phyloP scores from a whole-genome alignment of 2,888 invertebrate species.

The Apodemia duryi region DNA sequence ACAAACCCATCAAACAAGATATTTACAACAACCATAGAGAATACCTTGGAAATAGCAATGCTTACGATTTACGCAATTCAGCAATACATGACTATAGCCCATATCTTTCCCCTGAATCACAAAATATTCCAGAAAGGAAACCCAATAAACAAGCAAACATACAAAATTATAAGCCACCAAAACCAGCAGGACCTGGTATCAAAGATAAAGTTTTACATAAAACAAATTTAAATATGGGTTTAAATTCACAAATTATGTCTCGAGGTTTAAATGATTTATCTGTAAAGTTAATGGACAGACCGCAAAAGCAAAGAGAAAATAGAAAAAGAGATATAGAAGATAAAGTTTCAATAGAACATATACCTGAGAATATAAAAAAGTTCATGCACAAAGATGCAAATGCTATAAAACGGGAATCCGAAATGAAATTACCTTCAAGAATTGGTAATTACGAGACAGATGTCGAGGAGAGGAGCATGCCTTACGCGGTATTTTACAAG shows the following conservation, averaged over 20 bases:
- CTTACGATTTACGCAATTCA: neutral
- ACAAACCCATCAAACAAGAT: conserved; percentile 1
- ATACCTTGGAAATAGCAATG: neutral
- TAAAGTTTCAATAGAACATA: conserved; percentile 1
- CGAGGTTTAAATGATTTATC: conserved; percentile 38
- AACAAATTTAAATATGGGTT: conserved; percentile 19
- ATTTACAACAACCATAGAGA: neutral
- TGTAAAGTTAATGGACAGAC: conserved; percentile 31
- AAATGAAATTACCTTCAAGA: conserved; percentile 28
- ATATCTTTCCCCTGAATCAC: neutral
- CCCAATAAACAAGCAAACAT: neutral
- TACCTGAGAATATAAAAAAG: neutral
- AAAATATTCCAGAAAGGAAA: neutral
- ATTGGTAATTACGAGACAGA: conserved; percentile 40
- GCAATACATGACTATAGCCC: neutral
- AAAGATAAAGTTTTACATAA: conserved; percentile 28
- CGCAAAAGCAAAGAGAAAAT: conserved; percentile 22
- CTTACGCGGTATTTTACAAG: conserved; percentile 55
- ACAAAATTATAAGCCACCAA: conserved; percentile 16
- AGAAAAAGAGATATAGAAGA: conserved; percentile 27
- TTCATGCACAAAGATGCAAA: neutral
- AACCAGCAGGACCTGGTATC: conserved; percentile 14
- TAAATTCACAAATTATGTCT: conserved; percentile 26
- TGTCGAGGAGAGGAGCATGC: conserved; percentile 37
- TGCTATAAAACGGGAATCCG: conserved; percentile 26